Evolutionary conservation across 1,140 invertebrate genomes (phyloP).

Genomic region (Hyles vespertilio): DNA sequence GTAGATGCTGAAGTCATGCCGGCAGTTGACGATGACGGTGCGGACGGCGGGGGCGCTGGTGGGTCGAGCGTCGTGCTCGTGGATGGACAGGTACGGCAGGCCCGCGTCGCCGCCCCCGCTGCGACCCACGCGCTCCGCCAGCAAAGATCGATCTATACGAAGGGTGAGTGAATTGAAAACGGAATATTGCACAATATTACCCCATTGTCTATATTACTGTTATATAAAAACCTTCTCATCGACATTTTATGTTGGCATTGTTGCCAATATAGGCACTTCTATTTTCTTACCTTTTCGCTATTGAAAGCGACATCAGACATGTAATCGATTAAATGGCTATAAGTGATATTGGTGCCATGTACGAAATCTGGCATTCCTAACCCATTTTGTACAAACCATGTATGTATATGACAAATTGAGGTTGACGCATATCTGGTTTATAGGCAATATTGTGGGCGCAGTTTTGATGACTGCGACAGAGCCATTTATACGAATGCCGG

Average conservation of each 20-base stretch:
- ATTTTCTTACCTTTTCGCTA: too few relatives aligned
- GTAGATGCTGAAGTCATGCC: constrained; percentile 92
- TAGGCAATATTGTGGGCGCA: constrained; percentile 5
- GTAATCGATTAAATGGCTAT: too few relatives aligned
- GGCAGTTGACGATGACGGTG: constrained; percentile 91
- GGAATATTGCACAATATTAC: too few relatives aligned
- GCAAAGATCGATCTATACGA: constrained; percentile 77
- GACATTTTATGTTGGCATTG: too few relatives aligned
- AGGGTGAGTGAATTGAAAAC: constrained; percentile 60
- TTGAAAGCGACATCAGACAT: too few relatives aligned
- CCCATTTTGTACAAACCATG: too few relatives aligned
- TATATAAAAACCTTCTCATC: too few relatives aligned
- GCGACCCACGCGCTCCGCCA: constrained; percentile 73
- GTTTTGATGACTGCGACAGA: constrained; percentile 4
- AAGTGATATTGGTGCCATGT: too few relatives aligned
- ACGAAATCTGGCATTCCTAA: too few relatives aligned
- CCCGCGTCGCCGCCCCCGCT: constrained; percentile 86
- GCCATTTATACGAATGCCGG: constrained; percentile 4
- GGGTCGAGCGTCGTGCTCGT: constrained; percentile 89
- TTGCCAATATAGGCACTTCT: too few relatives aligned
- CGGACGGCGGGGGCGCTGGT: constrained; percentile 78
- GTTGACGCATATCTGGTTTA: constrained; percentile 1
- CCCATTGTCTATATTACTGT: too few relatives aligned
- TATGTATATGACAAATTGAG: too few relatives aligned
- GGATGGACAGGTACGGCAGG: constrained; percentile 93